Percentiles rank a stretch among this genome's conserved stretches.
These are phyloP conservation scores for Porites divaricata DNA, from an alignment of 92 coral and sea anemone species.

Conservation along the genomic window DNA sequence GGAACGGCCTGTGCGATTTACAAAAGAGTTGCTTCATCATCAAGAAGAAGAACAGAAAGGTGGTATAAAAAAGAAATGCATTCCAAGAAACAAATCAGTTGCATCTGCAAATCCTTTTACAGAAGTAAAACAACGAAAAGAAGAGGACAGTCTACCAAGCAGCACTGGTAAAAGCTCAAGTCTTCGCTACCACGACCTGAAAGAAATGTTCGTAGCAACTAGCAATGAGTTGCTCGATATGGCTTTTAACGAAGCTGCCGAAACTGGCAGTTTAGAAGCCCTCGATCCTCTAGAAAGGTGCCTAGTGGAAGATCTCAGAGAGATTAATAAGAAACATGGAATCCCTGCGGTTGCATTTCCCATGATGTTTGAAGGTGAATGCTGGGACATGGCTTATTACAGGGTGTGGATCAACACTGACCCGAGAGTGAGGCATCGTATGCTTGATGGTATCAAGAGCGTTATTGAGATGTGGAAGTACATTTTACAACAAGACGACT, in stretches of 20 bases:
- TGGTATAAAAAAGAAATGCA: not conserved
- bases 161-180: not conserved
- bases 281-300: constrained; percentile 2
- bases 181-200: not conserved
- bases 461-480: not conserved
- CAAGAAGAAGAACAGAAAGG: not conserved
- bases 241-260: not conserved
- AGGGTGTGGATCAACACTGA: not conserved
- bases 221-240: not conserved
- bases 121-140: not conserved
- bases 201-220: constrained; percentile 6
- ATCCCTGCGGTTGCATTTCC: not conserved
- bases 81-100: not conserved
- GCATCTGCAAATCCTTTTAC: not conserved
- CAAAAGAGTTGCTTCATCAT: constrained; percentile 16
- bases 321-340: not conserved
- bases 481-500: constrained; percentile 1
- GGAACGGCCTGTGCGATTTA: constrained; percentile 52
- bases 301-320: not conserved
- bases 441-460: constrained; percentile 13
- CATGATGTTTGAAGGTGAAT: constrained; percentile 9
- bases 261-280: not conserved
- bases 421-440: not conserved
- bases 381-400: constrained; percentile 9
- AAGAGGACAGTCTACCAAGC: not conserved